Evolutionary conservation across 1,140 invertebrate genomes (phyloP).

Genomic region (Caenorhabditis elegans): DNA sequence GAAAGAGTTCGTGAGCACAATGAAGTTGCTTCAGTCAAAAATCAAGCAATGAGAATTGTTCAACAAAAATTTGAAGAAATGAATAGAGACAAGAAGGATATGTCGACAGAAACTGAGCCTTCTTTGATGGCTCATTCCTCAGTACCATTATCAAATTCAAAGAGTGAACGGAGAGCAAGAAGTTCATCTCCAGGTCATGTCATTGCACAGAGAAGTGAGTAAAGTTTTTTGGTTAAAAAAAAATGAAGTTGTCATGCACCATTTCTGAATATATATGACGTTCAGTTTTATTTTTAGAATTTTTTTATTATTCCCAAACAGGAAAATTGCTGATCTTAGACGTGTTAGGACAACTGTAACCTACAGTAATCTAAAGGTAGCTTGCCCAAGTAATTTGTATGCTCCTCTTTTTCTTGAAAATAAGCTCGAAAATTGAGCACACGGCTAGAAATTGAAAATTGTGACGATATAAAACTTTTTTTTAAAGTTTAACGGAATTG

Average conservation of each 20-base stretch:
- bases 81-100: conserved; percentile 26
- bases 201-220: conserved; percentile 32
- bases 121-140: background rate
- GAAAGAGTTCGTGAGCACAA: conserved; percentile 48
- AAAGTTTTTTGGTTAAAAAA: background rate
- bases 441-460: too few species aligned
- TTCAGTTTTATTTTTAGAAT: background rate
- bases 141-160: background rate
- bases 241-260: background rate
- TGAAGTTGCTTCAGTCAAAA: conserved; percentile 48
- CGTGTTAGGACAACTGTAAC: too few species aligned
- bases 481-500: too few species aligned
- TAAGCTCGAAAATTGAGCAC: too few species aligned
- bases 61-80: conserved; percentile 50
- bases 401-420: too few species aligned
- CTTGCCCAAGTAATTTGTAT: too few species aligned
- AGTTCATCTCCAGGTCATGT: conserved; percentile 39
- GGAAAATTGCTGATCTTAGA: too few species aligned
- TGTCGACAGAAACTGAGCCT: conserved; percentile 37
- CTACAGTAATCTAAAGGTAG: too few species aligned
- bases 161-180: background rate
- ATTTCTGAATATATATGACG: background rate
- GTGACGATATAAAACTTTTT: too few species aligned
- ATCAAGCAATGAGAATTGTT: conserved; percentile 49
- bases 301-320: background rate